Percentiles rank a stretch among this genome's conserved stretches.
Conservation (phyloP, 2,113 vertebrate species). For the Pterocles orientalis region DNA sequence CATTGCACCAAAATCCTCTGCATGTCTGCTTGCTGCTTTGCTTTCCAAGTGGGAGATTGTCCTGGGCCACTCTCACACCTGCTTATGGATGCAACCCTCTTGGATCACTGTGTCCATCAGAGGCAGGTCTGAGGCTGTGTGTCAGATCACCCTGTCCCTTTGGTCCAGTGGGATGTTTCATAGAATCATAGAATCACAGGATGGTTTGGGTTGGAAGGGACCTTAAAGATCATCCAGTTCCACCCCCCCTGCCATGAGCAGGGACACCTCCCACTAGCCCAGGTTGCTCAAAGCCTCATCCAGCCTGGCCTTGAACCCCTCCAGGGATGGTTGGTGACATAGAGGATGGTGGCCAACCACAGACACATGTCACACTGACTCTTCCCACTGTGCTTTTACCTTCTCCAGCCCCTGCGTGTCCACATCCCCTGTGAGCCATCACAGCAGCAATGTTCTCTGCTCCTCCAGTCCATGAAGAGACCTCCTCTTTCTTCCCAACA, state of each 20-base stretch:
- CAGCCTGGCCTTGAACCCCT: too few relatives aligned
- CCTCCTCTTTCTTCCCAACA: neutral
- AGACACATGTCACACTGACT: neutral
- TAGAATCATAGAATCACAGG: too few relatives aligned
- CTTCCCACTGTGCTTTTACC: neutral
- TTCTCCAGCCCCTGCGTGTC: neutral
- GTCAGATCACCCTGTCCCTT: neutral
- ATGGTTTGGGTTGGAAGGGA: too few relatives aligned
- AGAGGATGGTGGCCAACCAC: neutral
- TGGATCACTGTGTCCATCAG: neutral
- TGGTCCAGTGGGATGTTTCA: neutral
- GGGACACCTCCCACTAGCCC: too few relatives aligned
- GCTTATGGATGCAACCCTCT: neutral
- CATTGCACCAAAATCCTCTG: too few relatives aligned
- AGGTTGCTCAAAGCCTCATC: too few relatives aligned
- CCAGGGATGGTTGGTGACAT: neutral
- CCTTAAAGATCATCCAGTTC: too few relatives aligned
- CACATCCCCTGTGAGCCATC: neutral
- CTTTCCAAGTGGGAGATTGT: neutral
- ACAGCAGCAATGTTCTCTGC: neutral
- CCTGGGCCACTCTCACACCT: rapidly evolving
- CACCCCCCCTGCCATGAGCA: too few relatives aligned
- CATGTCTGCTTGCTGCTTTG: neutral
- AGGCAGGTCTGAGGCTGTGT: rapidly evolving
- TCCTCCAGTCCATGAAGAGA: neutral